These are phyloP conservation scores for Xanthostigma xanthostigma DNA, from an alignment of 2,888 invertebrate genomes.

Conservation along the genomic window DNA sequence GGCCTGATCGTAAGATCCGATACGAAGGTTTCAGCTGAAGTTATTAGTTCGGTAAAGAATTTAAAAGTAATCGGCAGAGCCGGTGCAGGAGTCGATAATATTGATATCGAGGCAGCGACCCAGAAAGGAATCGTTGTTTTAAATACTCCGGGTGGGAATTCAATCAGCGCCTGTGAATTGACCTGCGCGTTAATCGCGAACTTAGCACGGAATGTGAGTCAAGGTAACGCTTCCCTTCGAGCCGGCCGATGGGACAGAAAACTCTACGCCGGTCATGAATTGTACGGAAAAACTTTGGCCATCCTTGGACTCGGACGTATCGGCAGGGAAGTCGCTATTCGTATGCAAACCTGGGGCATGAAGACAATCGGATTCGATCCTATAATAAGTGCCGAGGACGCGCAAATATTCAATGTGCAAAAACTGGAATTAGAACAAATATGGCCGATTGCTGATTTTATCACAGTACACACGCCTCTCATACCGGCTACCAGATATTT, in stretches of 20 bases:
- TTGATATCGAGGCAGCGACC: conserved; percentile 79
- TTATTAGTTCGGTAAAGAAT: conserved; percentile 57
- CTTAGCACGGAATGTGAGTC: conserved; percentile 69
- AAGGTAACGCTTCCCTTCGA: conserved; percentile 71
- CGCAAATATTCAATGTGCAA: conserved; percentile 60
- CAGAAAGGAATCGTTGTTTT: conserved; percentile 75
- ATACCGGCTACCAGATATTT: conserved; percentile 84
- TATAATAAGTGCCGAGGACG: conserved; percentile 64
- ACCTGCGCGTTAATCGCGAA: conserved; percentile 81
- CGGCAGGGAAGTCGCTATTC: conserved; percentile 82
- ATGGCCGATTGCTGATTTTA: conserved; percentile 88
- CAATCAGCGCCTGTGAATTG: conserved; percentile 91
- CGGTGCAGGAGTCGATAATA: conserved; percentile 98
- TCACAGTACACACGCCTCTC: conserved; percentile 92
- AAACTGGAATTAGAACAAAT: conserved; percentile 71
- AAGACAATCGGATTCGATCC: conserved; percentile 95
- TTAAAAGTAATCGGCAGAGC: conserved; percentile 87
- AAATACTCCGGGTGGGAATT: conserved; percentile 94
- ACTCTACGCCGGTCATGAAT: conserved; percentile 70
- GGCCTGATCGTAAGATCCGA: conserved; percentile 88
- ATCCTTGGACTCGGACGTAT: conserved; percentile 91
- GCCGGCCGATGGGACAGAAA: conserved; percentile 90
- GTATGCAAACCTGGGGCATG: conserved; percentile 96
- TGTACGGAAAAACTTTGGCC: conserved; percentile 82
- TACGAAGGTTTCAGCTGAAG: conserved; percentile 81